phyloP scores from a whole-genome alignment of 2,113 vertebrate genomes.

The Chunga burmeisteri region DNA sequence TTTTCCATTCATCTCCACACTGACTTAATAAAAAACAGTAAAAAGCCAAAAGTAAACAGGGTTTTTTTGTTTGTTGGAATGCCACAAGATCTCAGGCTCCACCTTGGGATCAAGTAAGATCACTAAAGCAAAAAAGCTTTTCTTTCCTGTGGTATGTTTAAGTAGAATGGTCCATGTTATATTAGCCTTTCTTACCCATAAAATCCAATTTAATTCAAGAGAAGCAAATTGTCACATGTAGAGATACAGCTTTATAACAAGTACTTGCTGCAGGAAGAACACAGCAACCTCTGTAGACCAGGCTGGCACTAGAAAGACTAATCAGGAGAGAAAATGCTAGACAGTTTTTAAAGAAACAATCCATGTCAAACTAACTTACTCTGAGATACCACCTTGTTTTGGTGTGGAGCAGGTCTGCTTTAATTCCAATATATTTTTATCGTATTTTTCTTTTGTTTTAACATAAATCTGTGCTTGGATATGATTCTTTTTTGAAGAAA shows the following conservation, averaged over 20 bases:
- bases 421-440: neutral
- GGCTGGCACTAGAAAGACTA: neutral
- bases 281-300: neutral
- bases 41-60: neutral
- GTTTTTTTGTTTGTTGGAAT: neutral
- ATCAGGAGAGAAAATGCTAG: neutral
- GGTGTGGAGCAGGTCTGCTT: neutral
- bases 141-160: neutral
- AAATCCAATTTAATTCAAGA: neutral
- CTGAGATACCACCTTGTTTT: neutral
- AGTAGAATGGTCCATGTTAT: neutral
- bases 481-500: neutral
- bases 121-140: neutral
- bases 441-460: neutral
- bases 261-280: neutral
- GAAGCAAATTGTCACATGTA: neutral
- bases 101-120: neutral
- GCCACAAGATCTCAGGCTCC: neutral
- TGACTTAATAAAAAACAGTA: neutral
- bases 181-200: neutral
- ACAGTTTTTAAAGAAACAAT: neutral
- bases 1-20: neutral
- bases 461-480: neutral
- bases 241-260: neutral
- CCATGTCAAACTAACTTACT: neutral